Percentiles rank a stretch among this genome's conserved stretches.
Conservation (phyloP, 2,797 vertebrate genomes). For the Phrynocephalus guinanensis region DNA sequence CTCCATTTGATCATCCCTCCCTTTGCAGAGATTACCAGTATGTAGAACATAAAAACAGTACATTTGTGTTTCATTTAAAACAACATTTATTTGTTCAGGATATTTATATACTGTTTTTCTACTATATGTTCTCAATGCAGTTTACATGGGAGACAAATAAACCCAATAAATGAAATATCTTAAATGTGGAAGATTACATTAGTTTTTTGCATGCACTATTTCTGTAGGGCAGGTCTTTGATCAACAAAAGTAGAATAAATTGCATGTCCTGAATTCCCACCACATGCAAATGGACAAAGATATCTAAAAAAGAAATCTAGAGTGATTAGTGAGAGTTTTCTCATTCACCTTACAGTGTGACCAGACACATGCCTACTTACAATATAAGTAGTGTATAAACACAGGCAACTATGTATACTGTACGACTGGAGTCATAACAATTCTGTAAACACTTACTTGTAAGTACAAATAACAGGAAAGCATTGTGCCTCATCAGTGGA, state of each 20-base stretch:
- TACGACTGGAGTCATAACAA: neutral
- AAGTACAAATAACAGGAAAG: too few relatives aligned
- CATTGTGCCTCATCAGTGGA: neutral
- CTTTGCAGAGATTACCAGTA: neutral
- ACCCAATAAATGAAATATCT: neutral
- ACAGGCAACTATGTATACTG: neutral
- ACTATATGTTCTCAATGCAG: neutral
- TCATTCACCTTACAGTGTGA: neutral
- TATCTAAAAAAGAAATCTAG: too few relatives aligned
- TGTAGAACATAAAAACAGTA: neutral
- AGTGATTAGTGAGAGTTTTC: too few relatives aligned
- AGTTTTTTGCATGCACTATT: too few relatives aligned
- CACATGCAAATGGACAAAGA: neutral
- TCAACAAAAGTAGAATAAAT: neutral
- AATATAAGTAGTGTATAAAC: neutral
- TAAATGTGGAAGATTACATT: neutral
- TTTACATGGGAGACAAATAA: neutral
- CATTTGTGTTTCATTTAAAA: neutral
- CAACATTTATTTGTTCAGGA: neutral
- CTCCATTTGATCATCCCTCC: neutral
- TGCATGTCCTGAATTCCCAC: neutral
- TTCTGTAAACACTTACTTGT: too few relatives aligned
- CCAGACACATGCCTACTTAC: neutral
- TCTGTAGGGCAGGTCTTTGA: neutral
- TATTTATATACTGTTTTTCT: neutral